Base-by-base conservation (phyloP, 1,140 invertebrate species). In the Habropoda laboriosa region DNA sequence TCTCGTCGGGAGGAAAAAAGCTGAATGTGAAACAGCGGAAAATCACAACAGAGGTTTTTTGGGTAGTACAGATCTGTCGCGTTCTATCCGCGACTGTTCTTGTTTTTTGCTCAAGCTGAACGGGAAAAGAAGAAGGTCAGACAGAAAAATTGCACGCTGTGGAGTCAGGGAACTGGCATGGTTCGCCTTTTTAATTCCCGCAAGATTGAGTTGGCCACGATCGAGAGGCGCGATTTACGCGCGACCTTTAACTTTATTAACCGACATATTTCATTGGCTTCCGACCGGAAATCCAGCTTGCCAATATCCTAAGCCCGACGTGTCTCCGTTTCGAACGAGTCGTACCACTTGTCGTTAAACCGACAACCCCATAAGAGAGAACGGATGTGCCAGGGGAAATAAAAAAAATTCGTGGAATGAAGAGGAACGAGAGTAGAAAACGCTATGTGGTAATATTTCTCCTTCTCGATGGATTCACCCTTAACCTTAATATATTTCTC, bases 231-330 rank as follows among this genome's bases (percentile, higher is more conserved):
- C 72, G 51, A 83, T 77, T 77, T 74, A 71, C 67, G 67, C 38
- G 42, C 38, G 75, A 75, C 71, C 64, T 67, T 78, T 40, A 63
- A 72, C 61, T 76, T 80, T 49, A 79, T 75, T 42, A 68, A 71
- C 32, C 40, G 27, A 49, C 58, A 53, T 60, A 58, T 38, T 27
- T 74, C 49, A 42, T 53, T n/a, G 3, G 55, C 21, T n/a, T 7
- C 6, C 2, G 7, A 5, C 1, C 16, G 58, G 57, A 53, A n/a
- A 32, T 32, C 24, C n/a, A n/a, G 21, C 24, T 38, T 53, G 61
- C 49, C 73, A 40, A 64, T 75, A 57, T 40, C n/a, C 45, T 12
- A 6, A 10, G n/a, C n/a, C n/a, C 7, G 42, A 63, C 32, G 13
- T 40, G 16, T 51, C 21, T 38, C 2, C 58, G 32, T 73, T 27